These are phyloP conservation scores for Morus bassanus DNA, from an alignment of 2,797 vertebrate genomes.

Conservation along the genomic window DNA sequence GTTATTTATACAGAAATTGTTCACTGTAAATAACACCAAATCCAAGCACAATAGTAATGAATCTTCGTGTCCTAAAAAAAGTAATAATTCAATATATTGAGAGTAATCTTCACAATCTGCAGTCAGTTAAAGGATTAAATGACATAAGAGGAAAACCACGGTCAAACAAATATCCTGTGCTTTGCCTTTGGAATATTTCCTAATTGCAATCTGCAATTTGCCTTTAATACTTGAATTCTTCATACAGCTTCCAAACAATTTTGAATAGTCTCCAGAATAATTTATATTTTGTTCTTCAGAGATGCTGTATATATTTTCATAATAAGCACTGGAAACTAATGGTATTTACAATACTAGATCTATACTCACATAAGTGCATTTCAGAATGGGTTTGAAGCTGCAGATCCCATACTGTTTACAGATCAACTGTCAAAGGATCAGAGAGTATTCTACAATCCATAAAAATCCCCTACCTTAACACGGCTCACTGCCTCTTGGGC, in stretches of 20 bases:
- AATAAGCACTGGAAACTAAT: neutral
- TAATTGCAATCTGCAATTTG: neutral
- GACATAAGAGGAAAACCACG: neutral
- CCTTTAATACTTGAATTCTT: neutral
- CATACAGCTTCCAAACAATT: neutral
- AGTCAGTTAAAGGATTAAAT: neutral
- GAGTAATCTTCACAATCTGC: neutral
- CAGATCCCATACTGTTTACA: neutral
- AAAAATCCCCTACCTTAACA: constrained; percentile 85
- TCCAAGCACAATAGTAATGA: neutral
- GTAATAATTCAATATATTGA: neutral
- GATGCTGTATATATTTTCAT: neutral
- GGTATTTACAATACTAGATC: neutral
- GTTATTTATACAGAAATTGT: neutral
- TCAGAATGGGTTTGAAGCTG: neutral
- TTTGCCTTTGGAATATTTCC: neutral
- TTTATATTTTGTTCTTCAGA: neutral
- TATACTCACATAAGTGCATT: neutral
- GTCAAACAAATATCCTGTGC: neutral
- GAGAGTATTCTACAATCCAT: neutral
- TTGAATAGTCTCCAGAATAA: neutral
- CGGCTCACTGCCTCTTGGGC: constrained; percentile 97
- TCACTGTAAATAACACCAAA: neutral
- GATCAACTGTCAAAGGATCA: neutral
- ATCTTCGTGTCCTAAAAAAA: neutral